Base-by-base conservation (phyloP, 1,140 invertebrate genomes). In the Drosophila navojoa region DNA sequence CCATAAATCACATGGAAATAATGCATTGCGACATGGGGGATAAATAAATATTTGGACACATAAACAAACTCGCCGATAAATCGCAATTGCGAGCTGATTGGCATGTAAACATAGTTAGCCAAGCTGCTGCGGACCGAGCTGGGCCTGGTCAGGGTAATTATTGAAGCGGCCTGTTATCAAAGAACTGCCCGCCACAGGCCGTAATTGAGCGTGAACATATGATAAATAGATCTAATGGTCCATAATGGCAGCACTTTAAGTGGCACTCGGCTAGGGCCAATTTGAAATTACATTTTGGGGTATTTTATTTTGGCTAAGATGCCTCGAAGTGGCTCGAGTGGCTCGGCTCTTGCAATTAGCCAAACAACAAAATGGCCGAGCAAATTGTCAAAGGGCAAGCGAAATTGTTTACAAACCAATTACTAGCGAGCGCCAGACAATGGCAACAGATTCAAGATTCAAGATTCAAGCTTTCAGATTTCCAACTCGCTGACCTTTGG, bases 341-440 rank as follows among this genome's bases (percentile, higher is more conserved):
- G 55, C 40, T 25, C 50, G 16, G 75, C 77, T 68, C 77, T 72
- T 40, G 68, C 78, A 86, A 87, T 82, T 79, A 87, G 76, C 72
- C 57, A 49, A 44, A 71, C 77, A 71, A 57, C 52, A 71, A 87
- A 82, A 79, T 77, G 72, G 69, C 69, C 72, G 67, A 55, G 58
- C 47, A 73, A 67, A 82, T 89, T 84, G 79, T 89, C 79, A 89
- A 87, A 87, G 77, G 72, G 59, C 64, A 76, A 71, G 54, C 55
- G 55, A 89, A 89, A 87, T 87, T 89, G 84, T 89, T 87, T 89
- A 80, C 79, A 84, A 89, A 79, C 69, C 79, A 87, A 87, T 87
- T 87, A 89, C 76, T 69, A 74, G 74, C 35, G 47, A 77, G 59
- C 35, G 27, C 38, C 16, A 79, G 77, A 84, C 84, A 87, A 87